These are phyloP conservation scores for Drosophila pseudotakahashii DNA, from an alignment of 2,888 invertebrate genomes.

Conservation along the genomic window DNA sequence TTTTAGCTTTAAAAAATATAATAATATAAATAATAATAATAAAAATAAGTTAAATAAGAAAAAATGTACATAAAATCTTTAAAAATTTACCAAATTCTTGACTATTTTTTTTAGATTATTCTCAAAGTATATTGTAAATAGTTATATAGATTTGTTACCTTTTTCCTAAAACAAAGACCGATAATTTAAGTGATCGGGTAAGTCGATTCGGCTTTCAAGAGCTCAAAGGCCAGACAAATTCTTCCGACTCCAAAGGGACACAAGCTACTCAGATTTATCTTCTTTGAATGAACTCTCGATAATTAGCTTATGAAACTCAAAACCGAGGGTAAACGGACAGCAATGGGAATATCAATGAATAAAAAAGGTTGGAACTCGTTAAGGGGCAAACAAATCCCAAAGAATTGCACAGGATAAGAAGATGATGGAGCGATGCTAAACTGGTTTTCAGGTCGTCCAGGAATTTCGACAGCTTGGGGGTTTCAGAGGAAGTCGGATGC, in stretches of 20 bases:
- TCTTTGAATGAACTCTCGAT: constrained; percentile 36
- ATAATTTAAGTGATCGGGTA: constrained; percentile 12
- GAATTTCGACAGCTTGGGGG: constrained; percentile 24
- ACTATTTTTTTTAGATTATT: background rate
- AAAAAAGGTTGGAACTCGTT: constrained; percentile 31
- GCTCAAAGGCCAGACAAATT: constrained; percentile 34
- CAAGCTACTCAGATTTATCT: constrained; percentile 43
- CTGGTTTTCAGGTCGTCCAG: constrained; percentile 33
- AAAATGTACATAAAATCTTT: too few relatives aligned
- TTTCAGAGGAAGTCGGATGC: constrained; percentile 27
- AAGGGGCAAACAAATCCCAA: constrained; percentile 33
- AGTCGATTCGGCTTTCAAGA: constrained; percentile 17
- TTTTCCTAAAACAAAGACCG: background rate
- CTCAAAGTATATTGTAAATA: background rate
- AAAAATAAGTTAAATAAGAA: too few relatives aligned
- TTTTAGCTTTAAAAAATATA: too few relatives aligned
- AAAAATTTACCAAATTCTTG: too few relatives aligned
- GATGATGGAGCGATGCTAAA: constrained; percentile 37
- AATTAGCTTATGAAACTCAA: constrained; percentile 42
- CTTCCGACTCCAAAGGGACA: constrained; percentile 36
- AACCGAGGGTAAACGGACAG: constrained; percentile 9
- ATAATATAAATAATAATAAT: too few relatives aligned
- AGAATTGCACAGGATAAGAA: constrained; percentile 33
- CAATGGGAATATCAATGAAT: constrained; percentile 30
- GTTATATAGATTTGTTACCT: background rate